These are phyloP conservation scores for Hiodon tergisus DNA, from an alignment of 2,113 vertebrate genomes.

Conservation along the genomic window DNA sequence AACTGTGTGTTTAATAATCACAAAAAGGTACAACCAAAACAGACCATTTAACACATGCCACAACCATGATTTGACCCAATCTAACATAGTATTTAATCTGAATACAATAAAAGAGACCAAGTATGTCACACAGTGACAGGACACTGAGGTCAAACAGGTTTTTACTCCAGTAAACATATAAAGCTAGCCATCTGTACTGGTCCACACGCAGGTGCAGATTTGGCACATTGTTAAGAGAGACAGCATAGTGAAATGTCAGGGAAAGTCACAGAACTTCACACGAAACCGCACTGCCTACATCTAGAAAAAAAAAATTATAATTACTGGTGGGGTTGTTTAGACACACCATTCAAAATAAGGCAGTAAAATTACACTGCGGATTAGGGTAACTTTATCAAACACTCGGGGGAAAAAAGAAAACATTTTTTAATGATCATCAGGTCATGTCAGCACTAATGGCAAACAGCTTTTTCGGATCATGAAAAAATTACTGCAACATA, in stretches of 20 bases:
- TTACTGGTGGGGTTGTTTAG: neutral
- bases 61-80: slow-evolving; percentile 57
- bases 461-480: no score
- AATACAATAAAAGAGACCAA: slow-evolving; percentile 56
- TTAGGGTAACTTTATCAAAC: no score
- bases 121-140: slow-evolving; percentile 94
- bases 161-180: neutral
- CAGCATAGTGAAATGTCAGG: slow-evolving; percentile 51
- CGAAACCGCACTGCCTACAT: slow-evolving; percentile 1
- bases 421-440: no score
- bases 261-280: slow-evolving; percentile 15
- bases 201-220: slow-evolving; percentile 2
- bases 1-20: slow-evolving; percentile 9
- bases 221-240: slow-evolving; percentile 36
- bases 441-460: no score
- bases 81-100: slow-evolving; percentile 45
- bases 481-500: no score
- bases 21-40: slow-evolving; percentile 29
- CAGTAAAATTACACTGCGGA: no score
- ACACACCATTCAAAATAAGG: no score
- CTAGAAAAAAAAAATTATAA: neutral
- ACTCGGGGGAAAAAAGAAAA: no score
- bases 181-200: slow-evolving; percentile 48
- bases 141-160: slow-evolving; percentile 45
- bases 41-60: slow-evolving; percentile 48